Conservation (phyloP, 2,113 vertebrate species). For the Coregonus clupeaformis region DNA sequence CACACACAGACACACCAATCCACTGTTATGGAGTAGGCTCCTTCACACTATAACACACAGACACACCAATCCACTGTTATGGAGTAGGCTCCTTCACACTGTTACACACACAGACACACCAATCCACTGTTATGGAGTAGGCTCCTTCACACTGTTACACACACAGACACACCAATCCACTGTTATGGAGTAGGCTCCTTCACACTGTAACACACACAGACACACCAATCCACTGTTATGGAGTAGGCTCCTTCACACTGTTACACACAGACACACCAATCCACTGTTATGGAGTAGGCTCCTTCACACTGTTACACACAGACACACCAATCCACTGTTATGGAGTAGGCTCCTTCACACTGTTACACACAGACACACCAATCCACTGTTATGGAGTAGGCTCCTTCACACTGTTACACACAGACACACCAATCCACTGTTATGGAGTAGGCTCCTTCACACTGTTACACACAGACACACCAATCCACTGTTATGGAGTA, state of each 20-base stretch:
- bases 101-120: background rate
- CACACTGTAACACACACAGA: background rate
- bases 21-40: slow-evolving; percentile 73
- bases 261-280: background rate
- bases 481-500: slow-evolving; percentile 73
- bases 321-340: slow-evolving; percentile 64
- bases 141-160: slow-evolving; percentile 28
- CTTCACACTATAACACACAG: slow-evolving; percentile 19
- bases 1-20: background rate
- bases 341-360: slow-evolving; percentile 60
- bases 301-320: slow-evolving; percentile 17
- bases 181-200: slow-evolving; percentile 68
- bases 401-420: slow-evolving; percentile 27
- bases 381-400: slow-evolving; percentile 74
- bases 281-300: slow-evolving; percentile 73
- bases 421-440: slow-evolving; percentile 55
- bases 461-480: background rate
- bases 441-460: slow-evolving; percentile 67
- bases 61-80: slow-evolving; percentile 64
- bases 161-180: slow-evolving; percentile 51
- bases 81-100: slow-evolving; percentile 60
- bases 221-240: slow-evolving; percentile 68
- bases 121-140: slow-evolving; percentile 74
- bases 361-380: background rate
- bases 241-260: slow-evolving; percentile 53